These are phyloP conservation scores for Drosophila borborema DNA, from an alignment of 2,888 invertebrate genomes.

Conservation along the genomic window DNA sequence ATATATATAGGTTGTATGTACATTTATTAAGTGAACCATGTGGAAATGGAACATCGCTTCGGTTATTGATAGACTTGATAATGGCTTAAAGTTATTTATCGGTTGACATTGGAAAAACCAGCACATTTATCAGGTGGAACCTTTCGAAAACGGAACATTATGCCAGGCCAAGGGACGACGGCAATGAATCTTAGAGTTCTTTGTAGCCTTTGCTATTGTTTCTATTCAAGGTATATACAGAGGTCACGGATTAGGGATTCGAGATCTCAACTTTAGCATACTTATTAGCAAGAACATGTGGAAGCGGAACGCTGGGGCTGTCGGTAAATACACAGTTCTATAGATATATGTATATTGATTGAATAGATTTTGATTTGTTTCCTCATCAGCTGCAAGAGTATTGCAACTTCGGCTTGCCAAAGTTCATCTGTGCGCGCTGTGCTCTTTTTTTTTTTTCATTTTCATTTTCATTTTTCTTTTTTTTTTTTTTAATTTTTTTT, in stretches of 20 bases:
- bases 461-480: not conserved
- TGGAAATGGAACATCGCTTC: slow-evolving; percentile 1
- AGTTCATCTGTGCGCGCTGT: slow-evolving; percentile 14
- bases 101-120: not conserved
- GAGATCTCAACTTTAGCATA: not conserved
- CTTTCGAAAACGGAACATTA: not conserved
- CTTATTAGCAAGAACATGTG: not conserved
- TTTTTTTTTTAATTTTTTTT: not conserved
- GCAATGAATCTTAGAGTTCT: not conserved
- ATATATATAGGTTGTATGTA: not conserved
- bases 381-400: slow-evolving; percentile 18
- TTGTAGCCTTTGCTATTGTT: not conserved
- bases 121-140: not conserved
- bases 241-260: not conserved
- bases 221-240: not conserved
- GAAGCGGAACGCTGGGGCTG: not conserved
- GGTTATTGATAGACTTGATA: not conserved
- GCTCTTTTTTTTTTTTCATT: not conserved
- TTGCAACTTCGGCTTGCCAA: slow-evolving; percentile 24
- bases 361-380: not conserved
- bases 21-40: not conserved
- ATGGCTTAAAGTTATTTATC: not conserved
- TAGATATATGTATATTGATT: not conserved
- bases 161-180: too few species aligned
- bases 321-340: not conserved